Percentiles rank a stretch among this genome's conserved stretches.
Conservation (phyloP, 1,140 invertebrate species). For the Drosophila nebulosa region DNA sequence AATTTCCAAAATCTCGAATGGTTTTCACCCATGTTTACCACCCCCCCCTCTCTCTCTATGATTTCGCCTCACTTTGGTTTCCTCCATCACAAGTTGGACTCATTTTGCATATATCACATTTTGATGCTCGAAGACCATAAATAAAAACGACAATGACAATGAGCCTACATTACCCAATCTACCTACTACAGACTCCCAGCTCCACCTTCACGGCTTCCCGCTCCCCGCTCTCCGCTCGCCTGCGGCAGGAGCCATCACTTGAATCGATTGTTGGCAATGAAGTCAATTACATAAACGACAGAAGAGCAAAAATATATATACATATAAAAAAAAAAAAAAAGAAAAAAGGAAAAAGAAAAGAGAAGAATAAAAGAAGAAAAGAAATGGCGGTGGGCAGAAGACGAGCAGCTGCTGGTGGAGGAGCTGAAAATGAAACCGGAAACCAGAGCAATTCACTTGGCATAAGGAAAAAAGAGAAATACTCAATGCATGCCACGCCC, state of each 20-base stretch:
- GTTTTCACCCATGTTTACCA: neutral
- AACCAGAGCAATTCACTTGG: neutral
- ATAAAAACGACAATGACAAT: slow-evolving; percentile 1
- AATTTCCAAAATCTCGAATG: neutral
- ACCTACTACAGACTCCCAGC: neutral
- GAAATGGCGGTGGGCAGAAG: no score
- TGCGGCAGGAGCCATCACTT: slow-evolving; percentile 11
- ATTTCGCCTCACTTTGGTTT: no score
- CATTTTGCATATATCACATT: slow-evolving; percentile 1
- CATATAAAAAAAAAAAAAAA: neutral
- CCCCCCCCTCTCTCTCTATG: neutral
- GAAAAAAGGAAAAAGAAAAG: neutral
- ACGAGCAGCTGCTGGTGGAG: neutral
- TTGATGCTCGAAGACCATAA: neutral
- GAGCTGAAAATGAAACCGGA: neutral
- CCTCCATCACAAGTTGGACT: no score
- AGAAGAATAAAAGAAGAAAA: neutral
- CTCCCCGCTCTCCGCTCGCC: neutral
- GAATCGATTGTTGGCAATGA: slow-evolving; percentile 55
- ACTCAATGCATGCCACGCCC: slow-evolving; percentile 20
- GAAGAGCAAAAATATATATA: neutral
- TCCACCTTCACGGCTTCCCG: neutral
- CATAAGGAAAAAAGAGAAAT: slow-evolving; percentile 1
- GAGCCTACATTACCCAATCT: neutral
- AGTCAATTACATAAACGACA: slow-evolving; percentile 54